Evolutionary conservation across 2,113 vertebrate species (phyloP), one percentile per base, ranked within the genome.

Genomic region (Sinocyclocheilus maitianheensis): DNA sequence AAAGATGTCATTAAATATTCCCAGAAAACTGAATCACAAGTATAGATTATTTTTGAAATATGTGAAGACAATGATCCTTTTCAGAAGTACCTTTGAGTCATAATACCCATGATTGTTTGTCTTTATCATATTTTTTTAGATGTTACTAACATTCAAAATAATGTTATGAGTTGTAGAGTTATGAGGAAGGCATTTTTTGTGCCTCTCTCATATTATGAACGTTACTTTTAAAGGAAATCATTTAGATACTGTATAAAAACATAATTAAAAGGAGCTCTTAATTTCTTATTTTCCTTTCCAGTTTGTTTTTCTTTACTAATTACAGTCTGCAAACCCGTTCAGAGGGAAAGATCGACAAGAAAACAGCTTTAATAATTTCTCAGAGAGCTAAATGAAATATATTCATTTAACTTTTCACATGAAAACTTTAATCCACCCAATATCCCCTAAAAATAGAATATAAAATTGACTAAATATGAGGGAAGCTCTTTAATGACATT

Each of bases 381-480:
- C 6, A 26, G 78, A 26, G 40, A 87, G 84, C 82, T 69, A 79
- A 88, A 87, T 90, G 77, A 89, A 88, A 89, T 86, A 86, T 83
- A 77, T 83, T 86, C 83, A 85, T 91, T 91, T 92, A 90, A 88
- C 88, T 93, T 92, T 91, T 92, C 90, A 86, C 86, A 91, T 90
- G 91, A 87, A 90, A 91, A 85, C 84, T 91, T 91, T 93, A 93
- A 94, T 94, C 91, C 60, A n/a, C 24, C 84, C 91, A 83, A 91
- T 91, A 91, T 89, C 89, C 88, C 91, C 90, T 81, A 92, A 94
- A 94, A 91, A 94, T 92, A 92, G 89, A 84, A 91, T 86, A 88
- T 91, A 89, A 90, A 91, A 93, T 91, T 88, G 89, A 91, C 94
- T 91, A 92, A 94, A 94, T 87, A 88, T 88, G 91, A 90, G 87